Base-by-base conservation (phyloP, 2,888 invertebrate genomes). In the Nasonia oneida region DNA sequence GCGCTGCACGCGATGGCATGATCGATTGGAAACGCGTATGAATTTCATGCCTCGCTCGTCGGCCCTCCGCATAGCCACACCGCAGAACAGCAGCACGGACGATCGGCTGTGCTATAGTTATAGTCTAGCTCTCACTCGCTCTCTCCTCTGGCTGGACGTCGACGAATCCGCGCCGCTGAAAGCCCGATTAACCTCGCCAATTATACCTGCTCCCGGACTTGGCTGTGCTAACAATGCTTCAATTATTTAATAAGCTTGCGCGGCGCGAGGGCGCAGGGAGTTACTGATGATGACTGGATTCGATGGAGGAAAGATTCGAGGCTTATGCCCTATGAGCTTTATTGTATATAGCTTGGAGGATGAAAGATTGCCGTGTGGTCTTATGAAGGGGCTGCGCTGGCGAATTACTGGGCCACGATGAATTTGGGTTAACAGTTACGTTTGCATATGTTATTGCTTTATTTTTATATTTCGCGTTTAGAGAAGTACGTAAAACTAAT, bases 131-230 rank as follows among this genome's bases (percentile, higher is more conserved):
- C 29, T 50, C 79, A 18, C 29, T 23, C 39, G 4, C 10, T 64
- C 18, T 3, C n/a, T 29, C 61, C 61, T 6, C 6, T 39, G 50
- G 12, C 3, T 29, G 23, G 29, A 70, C 76, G 75, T 18, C 50
- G 57, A 23, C 74, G 74, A 81, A 61, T 83, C 83, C 47, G 18
- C 76, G 71, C 57, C 18, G 81, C 83, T 78, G 83, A 84, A 84
- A 79, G 83, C 79, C 83, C 78, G 83, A 84, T 84, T 84, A 84
- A 78, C 83, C 67, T 64, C 64, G 74, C 50, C 84, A 81, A 84
- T 84, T 84, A 84, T 84, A 84, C n/a, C 73, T 47, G 83, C 53
- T 29, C 47, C 61, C 74, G 79, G 67, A 64, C 29, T 81, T 81
- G 14, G 42, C 39, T 33, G 64, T 23, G 64, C 64, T 67, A 67